Conservation (phyloP, 2,797 vertebrate genomes). For the Lutjanus campechanus region DNA sequence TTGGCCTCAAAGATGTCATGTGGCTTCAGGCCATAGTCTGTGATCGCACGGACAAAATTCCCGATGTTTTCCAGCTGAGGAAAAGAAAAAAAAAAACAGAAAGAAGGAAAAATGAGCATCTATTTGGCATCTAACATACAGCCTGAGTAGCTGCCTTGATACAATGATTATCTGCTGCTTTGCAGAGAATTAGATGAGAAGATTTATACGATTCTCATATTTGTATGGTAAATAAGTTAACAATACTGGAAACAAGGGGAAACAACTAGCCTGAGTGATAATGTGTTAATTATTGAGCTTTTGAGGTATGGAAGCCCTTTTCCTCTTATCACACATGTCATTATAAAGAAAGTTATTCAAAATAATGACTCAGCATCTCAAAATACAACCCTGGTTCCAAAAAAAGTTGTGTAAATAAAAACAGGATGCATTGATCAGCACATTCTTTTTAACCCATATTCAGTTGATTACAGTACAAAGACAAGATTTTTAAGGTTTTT, state of each 20-base stretch:
- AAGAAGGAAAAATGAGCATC: neutral
- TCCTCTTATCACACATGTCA: too few species aligned
- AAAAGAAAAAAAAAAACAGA: neutral
- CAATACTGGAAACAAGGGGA: neutral
- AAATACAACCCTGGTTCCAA: too few species aligned
- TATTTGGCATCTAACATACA: neutral
- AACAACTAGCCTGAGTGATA: neutral
- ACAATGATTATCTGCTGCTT: too few species aligned
- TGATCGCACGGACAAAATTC: slow-evolving; percentile 93
- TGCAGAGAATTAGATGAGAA: neutral
- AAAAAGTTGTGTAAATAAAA: too few species aligned
- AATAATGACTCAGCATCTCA: too few species aligned
- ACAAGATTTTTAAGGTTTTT: too few species aligned
- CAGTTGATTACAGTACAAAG: too few species aligned
- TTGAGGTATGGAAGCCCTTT: too few species aligned
- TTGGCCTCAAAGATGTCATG: slow-evolving; percentile 97
- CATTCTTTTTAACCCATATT: too few species aligned
- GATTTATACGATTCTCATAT: neutral
- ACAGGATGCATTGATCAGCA: too few species aligned
- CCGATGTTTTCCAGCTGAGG: slow-evolving; percentile 95
- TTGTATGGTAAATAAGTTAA: neutral
- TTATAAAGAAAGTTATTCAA: too few species aligned
- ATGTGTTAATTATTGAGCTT: neutral
- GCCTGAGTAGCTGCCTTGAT: neutral
- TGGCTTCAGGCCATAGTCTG: slow-evolving; percentile 91